Conservation (phyloP, 2,113 vertebrate species). For the Rhea americana region DNA sequence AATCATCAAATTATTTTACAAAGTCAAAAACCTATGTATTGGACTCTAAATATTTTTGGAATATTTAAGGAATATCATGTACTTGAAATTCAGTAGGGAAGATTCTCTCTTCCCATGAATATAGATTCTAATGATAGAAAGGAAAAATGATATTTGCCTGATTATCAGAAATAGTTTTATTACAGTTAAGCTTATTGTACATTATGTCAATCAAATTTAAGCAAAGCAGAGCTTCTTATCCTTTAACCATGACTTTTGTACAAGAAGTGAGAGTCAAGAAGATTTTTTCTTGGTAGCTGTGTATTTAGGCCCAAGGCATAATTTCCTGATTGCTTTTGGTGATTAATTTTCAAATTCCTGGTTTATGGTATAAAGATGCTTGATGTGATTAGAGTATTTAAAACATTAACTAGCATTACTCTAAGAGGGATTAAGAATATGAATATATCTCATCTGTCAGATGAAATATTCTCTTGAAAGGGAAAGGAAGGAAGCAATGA, state of each 20-base stretch:
- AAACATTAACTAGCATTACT: not conserved
- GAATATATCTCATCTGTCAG: not conserved
- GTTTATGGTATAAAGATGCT: not conserved
- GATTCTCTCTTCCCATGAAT: not conserved
- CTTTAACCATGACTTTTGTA: not conserved
- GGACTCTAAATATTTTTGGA: not conserved
- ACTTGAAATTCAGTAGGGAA: not conserved
- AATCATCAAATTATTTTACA: not conserved
- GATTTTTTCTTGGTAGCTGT: not conserved
- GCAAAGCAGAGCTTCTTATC: not conserved
- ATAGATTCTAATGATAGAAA: not conserved
- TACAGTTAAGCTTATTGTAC: not conserved
- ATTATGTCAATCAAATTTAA: not conserved
- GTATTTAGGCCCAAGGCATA: not conserved
- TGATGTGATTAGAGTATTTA: not conserved
- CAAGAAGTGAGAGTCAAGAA: not conserved
- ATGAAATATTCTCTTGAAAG: not conserved
- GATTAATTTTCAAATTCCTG: not conserved
- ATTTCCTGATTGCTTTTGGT: not conserved
- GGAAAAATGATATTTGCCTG: not conserved
- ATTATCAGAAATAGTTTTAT: not conserved
- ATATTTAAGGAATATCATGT: not conserved
- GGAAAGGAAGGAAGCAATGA: not conserved
- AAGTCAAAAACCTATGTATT: not conserved
- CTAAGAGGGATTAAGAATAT: not conserved